Evolutionary conservation across 1,140 invertebrate species (phyloP).

Genomic region (Drosophila rhopaloa): DNA sequence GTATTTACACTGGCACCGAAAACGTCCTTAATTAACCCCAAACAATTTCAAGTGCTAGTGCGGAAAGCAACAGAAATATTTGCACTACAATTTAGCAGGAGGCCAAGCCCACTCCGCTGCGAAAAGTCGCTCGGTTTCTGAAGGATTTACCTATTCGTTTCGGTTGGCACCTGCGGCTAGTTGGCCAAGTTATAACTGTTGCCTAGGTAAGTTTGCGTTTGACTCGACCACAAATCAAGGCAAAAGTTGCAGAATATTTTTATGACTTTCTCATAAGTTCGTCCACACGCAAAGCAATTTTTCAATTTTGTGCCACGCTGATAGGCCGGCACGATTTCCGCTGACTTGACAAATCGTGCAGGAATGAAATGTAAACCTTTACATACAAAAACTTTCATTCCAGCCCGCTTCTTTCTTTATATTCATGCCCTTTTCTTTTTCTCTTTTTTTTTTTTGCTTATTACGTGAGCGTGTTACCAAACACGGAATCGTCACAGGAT

Average conservation of each 20-base stretch:
- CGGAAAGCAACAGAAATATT: conserved; percentile 48
- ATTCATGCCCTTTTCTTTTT: conserved; percentile 16
- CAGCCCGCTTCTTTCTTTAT: conserved; percentile 4
- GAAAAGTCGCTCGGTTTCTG: conserved; percentile 47
- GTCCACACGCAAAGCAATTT: conserved; percentile 76
- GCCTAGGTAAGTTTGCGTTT: conserved; percentile 67
- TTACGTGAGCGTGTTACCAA: conserved; percentile 70
- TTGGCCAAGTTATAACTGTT: conserved; percentile 39
- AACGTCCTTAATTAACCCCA: conserved; percentile 49
- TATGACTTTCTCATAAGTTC: conserved; percentile 77
- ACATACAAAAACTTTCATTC: conserved; percentile 53
- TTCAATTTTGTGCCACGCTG: conserved; percentile 80
- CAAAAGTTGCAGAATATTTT: conserved; percentile 52
- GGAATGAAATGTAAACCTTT: conserved; percentile 80
- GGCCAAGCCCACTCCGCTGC: not conserved
- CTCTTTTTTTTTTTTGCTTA: conserved; percentile 30
- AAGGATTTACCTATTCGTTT: conserved; percentile 24
- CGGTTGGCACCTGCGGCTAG: conserved; percentile 48
- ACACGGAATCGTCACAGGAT: conserved; percentile 41
- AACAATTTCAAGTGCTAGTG: conserved; percentile 48
- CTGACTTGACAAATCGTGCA: conserved; percentile 83
- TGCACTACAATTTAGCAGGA: conserved; percentile 42
- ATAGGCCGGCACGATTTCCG: conserved; percentile 82
- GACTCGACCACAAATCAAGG: conserved; percentile 69
- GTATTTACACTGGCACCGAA: conserved; percentile 38